phyloP scores from a whole-genome alignment of 2,888 invertebrate genomes.

The Pseudanteris insignis region DNA sequence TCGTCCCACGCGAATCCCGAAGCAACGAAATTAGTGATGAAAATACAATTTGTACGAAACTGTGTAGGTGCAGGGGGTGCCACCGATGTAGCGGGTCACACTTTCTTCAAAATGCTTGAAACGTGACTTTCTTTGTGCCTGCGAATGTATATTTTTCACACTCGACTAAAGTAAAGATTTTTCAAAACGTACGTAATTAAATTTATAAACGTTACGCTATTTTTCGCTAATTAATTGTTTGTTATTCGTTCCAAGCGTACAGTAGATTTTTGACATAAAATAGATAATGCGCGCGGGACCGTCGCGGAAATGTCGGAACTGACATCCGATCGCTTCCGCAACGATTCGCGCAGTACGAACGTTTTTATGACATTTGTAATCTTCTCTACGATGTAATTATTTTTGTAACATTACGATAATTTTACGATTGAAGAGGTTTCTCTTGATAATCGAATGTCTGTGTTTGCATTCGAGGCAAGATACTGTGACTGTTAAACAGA shows the following conservation, averaged over 20 bases:
- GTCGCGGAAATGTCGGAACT: background rate
- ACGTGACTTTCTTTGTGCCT: conserved; percentile 46
- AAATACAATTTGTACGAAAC: too few relatives aligned
- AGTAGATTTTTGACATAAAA: conserved; percentile 37
- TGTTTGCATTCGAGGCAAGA: conserved; percentile 2
- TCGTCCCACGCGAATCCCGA: conserved; percentile 29
- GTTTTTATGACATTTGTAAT: conserved; percentile 39
- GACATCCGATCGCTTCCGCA: background rate
- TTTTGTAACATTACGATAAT: conserved; percentile 27
- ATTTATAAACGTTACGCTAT: conserved; percentile 31
- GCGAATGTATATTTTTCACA: conserved; percentile 45
- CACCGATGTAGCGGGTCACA: conserved; percentile 31
- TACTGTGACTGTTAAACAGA: conserved; percentile 7
- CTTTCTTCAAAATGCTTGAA: conserved; percentile 42
- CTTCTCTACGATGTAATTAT: conserved; percentile 26
- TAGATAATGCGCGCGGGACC: conserved; percentile 9
- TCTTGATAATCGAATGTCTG: conserved; percentile 15
- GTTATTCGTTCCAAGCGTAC: conserved; percentile 26
- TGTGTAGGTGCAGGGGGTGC: conserved; percentile 20
- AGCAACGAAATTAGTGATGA: conserved; percentile 38
- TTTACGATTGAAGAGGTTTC: conserved; percentile 14
- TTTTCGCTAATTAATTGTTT: conserved; percentile 33
- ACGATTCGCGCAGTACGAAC: conserved; percentile 8
- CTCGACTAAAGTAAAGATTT: conserved; percentile 38
- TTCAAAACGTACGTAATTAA: conserved; percentile 30